Conservation (phyloP, 2,113 vertebrate species). For the Naja naja region DNA sequence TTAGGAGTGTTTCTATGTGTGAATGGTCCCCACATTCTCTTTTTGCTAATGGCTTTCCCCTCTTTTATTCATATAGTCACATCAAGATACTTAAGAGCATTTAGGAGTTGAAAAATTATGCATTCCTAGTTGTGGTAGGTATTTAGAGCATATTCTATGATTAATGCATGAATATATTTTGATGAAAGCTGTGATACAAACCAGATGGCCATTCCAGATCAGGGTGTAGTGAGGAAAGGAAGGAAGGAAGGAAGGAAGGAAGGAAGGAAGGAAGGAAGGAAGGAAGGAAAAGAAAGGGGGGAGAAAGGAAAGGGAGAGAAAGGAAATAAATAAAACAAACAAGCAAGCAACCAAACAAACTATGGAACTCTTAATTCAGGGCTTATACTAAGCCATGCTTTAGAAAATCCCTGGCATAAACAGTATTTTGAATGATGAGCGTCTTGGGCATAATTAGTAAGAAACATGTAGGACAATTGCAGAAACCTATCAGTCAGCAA, state of each 20-base stretch:
- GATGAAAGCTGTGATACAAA: background rate
- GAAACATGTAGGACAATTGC: conserved; percentile 39
- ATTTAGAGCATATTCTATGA: background rate
- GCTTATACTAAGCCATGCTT: conserved; percentile 57
- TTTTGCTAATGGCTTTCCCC: conserved; percentile 11
- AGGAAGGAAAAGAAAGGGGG: no score
- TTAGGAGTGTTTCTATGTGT: background rate
- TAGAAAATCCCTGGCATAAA: conserved; percentile 62
- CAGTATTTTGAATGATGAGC: conserved; percentile 59
- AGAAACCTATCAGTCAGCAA: conserved; percentile 60
- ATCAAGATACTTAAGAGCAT: background rate
- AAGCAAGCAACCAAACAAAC: background rate
- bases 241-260: background rate
- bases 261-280: accelerated
- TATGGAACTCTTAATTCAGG: conserved; percentile 50
- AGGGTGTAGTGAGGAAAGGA: background rate
- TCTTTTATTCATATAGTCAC: conserved; percentile 27
- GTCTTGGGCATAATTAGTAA: conserved; percentile 63
- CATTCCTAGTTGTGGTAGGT: background rate
- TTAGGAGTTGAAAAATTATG: conserved; percentile 4
- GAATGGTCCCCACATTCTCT: background rate
- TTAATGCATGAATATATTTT: background rate
- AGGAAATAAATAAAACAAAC: no score
- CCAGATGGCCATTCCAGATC: background rate
- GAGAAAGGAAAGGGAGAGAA: background rate